These are phyloP conservation scores for Oreochromis niloticus DNA, from an alignment of 2,113 vertebrate genomes.

Conservation along the genomic window DNA sequence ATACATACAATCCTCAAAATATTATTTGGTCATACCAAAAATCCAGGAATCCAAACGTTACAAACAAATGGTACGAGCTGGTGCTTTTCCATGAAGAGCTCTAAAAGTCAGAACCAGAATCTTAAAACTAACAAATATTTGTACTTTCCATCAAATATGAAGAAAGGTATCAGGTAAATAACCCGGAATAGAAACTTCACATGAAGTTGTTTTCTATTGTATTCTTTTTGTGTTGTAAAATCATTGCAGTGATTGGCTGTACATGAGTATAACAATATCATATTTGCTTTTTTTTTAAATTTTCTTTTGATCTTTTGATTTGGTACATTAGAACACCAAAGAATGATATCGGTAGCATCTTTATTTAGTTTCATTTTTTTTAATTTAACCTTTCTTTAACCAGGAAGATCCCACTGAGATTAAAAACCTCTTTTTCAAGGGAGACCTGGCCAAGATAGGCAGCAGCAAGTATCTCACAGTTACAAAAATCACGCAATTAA, in stretches of 20 bases:
- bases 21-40: neutral
- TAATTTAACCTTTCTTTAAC: neutral
- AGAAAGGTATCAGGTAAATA: neutral
- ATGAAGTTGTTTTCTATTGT: neutral
- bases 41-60: neutral
- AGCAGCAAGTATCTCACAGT: neutral
- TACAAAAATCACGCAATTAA: neutral
- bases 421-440: neutral
- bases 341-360: accelerated
- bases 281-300: neutral
- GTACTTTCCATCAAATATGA: neutral
- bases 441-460: neutral
- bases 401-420: neutral
- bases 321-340: neutral
- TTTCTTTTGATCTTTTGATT: neutral
- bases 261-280: neutral
- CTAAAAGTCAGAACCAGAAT: neutral
- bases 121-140: neutral
- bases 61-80: neutral
- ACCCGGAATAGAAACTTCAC: accelerated
- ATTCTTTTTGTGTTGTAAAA: neutral
- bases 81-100: neutral
- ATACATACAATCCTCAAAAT: neutral
- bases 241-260: neutral
- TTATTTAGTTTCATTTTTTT: neutral